Evolutionary conservation across 2,797 vertebrate species (phyloP).

Genomic region (Pseudopleuronectes americanus): DNA sequence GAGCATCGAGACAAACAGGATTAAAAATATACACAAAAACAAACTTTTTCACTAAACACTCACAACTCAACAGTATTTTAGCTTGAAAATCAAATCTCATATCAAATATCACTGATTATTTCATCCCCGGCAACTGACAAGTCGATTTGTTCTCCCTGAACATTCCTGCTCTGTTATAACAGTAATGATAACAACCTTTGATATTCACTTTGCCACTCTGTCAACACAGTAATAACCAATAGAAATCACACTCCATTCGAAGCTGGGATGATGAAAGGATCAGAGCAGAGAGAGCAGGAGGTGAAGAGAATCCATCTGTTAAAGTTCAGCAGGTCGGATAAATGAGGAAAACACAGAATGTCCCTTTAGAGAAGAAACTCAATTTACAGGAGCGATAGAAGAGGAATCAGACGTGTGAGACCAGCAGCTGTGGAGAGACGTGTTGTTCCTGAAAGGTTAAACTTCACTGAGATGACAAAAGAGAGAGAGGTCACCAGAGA

Average conservation of each 20-base stretch:
- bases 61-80: no score
- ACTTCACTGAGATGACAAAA: constrained; percentile 35
- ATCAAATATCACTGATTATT: neutral
- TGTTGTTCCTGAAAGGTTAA: constrained; percentile 46
- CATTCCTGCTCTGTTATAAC: neutral
- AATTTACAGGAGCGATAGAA: neutral
- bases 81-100: no score
- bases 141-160: neutral
- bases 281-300: no score
- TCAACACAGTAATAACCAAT: no score
- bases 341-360: neutral
- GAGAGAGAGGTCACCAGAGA: constrained; percentile 2
- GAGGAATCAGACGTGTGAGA: constrained; percentile 10
- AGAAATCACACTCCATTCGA: no score
- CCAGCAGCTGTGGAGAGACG: constrained; percentile 32
- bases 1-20: no score
- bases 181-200: neutral
- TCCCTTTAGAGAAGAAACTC: neutral
- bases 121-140: neutral
- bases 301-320: no score
- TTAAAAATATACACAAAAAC: no score
- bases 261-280: no score
- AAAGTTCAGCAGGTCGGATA: no score
- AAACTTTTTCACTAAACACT: no score
- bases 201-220: neutral